Conservation (phyloP, 2,888 invertebrate species). For the Hetaerina titia region DNA sequence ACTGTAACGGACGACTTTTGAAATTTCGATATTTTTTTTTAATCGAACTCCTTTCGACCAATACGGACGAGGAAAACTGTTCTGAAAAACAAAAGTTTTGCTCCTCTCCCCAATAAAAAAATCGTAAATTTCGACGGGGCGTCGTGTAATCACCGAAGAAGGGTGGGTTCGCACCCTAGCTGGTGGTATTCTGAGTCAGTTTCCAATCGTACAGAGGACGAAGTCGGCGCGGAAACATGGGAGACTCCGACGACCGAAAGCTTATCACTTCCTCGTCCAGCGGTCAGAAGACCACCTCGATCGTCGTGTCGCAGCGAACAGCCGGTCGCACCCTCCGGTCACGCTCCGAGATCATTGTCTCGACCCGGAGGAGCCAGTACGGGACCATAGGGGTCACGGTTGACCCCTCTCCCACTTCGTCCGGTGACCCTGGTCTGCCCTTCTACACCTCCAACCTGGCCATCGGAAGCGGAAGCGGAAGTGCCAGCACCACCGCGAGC, state of each 20-base stretch:
- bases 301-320: not conserved
- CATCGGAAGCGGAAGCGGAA: not conserved
- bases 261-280: not conserved
- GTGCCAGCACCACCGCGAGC: not conserved
- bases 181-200: not conserved
- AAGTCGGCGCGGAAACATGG: not conserved
- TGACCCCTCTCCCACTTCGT: not conserved
- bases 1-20: too few relatives aligned
- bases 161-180: not conserved
- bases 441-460: slow-evolving; percentile 15
- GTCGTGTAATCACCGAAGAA: not conserved
- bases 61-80: too few relatives aligned
- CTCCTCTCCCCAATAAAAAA: not conserved
- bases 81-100: too few relatives aligned
- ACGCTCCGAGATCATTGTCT: not conserved
- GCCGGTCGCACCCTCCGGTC: not conserved
- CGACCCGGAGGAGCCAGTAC: not conserved
- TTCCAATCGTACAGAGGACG: too few relatives aligned
- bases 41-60: too few relatives aligned
- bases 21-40: too few relatives aligned
- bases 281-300: not conserved
- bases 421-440: not conserved
- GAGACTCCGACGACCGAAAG: not conserved
- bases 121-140: not conserved
- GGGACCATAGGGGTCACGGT: not conserved